Evolutionary conservation across 2,113 vertebrate genomes (phyloP).

Genomic region (Pollimyrus isidori): DNA sequence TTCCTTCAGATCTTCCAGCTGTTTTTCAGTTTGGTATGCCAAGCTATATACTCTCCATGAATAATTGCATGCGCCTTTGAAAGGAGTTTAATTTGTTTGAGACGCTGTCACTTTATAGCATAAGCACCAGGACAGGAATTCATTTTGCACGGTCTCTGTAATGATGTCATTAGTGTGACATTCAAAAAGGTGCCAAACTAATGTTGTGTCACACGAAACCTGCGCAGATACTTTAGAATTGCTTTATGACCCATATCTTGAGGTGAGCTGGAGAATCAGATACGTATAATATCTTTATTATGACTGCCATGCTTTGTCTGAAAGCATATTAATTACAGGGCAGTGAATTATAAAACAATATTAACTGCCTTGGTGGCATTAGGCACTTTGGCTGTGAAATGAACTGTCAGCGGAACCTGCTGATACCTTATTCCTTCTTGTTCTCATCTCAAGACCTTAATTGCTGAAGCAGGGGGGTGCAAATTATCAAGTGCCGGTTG

Average conservation of each 20-base stretch:
- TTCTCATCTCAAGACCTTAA: neutral
- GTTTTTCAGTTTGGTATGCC: neutral
- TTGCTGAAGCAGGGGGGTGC: neutral
- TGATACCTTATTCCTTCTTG: neutral
- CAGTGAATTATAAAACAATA: conserved; percentile 43
- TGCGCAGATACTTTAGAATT: neutral
- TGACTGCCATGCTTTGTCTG: conserved; percentile 18
- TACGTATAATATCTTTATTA: conserved; percentile 27
- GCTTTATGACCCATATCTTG: conserved; percentile 21
- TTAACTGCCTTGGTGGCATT: conserved; percentile 33
- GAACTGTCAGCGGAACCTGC: conserved; percentile 9
- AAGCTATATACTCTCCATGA: neutral
- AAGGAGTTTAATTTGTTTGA: conserved; percentile 10
- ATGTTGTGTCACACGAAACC: conserved; percentile 19
- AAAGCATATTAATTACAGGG: conserved; percentile 30
- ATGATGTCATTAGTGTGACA: conserved; percentile 23
- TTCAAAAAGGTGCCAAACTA: conserved; percentile 19
- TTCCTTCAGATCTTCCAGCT: neutral
- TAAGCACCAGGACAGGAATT: neutral
- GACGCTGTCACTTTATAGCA: neutral
- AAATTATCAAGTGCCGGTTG: neutral
- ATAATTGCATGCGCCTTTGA: neutral
- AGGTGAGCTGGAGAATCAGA: conserved; percentile 10
- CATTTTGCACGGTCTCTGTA: conserved; percentile 23
- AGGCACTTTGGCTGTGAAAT: conserved; percentile 44